A percentile compares a stretch with the other conserved stretches of the same genome.
Evolutionary conservation across 2,797 vertebrate genomes (phyloP).

Genomic region (Phoebastria nigripes): DNA sequence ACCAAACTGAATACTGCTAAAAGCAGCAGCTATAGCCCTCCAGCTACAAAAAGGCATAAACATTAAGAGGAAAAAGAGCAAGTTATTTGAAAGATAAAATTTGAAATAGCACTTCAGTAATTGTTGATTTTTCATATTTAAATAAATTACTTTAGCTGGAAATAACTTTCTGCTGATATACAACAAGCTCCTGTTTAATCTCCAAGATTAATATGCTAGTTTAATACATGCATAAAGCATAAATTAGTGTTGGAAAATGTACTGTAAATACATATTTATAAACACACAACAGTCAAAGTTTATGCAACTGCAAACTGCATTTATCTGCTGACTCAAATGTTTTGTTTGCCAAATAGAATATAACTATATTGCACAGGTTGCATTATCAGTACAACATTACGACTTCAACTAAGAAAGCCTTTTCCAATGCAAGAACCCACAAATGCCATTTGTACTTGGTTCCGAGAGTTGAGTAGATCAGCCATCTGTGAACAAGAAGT

Average conservation of each 20-base stretch:
- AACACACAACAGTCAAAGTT: not conserved
- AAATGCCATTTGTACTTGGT: not conserved
- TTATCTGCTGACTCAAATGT: not conserved
- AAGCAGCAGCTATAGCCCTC: not conserved
- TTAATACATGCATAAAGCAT: not conserved
- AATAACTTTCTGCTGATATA: not conserved
- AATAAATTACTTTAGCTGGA: conserved; percentile 27
- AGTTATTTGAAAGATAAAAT: conserved; percentile 1
- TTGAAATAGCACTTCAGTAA: conserved; percentile 20
- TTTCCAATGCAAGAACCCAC: not conserved
- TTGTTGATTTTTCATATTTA: conserved; percentile 16
- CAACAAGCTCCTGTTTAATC: not conserved
- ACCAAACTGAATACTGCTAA: conserved; percentile 20
- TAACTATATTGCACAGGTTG: not conserved
- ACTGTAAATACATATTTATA: not conserved
- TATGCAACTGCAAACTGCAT: not conserved
- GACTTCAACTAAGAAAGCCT: not conserved
- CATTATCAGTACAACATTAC: not conserved
- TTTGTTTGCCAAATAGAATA: not conserved
- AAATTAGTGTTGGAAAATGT: not conserved
- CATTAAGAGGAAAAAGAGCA: not conserved
- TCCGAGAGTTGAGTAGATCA: not conserved
- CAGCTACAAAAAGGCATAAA: not conserved
- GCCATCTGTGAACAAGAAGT: not conserved
- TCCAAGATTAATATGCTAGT: not conserved